Base-by-base conservation (phyloP, 1,140 invertebrate species). In the Cotesia vestalis region DNA sequence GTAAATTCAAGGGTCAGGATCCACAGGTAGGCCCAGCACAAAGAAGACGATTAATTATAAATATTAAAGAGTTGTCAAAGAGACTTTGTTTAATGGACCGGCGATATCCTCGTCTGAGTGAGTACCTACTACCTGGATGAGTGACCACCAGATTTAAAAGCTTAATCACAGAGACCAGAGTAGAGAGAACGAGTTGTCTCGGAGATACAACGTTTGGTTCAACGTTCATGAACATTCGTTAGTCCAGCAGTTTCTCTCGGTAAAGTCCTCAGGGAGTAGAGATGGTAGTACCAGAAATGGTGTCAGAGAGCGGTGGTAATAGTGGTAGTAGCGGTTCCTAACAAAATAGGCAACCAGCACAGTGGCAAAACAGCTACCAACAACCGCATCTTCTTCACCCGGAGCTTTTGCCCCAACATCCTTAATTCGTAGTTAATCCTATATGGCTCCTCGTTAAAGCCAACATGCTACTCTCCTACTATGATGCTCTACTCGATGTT, bases 21-120 rank as follows among this genome's bases (percentile, higher is more conserved):
- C 6, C n/a, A 38, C 38, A 14, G 6, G n/a, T 53, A 71, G 36
- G 27, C 40, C n/a, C 11, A 63, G 17, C 11, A 53, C 27, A 38
- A 71, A 34, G 38, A 63, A 52, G 52, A 36, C 46, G 57, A 9
- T 20, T 40, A 53, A 46, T 9, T 12, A 53, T 62, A 53, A 72
- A 67, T 72, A 61, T 55, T 72, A 67, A 72, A 72, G 66, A 61
- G 63, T 63, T 51, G 40, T 72, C 71, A 72, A 60, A 66, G 69
- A 20, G 55, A 52, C 71, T 72, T 72, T 72, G 59, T 17, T 53
- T 60, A 66, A 14, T 55, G 62, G 36, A 59, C 20, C 35, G 35
- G 0, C 40, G 4, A 20, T 55, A 2, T 64, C 17, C 4, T 46
- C 35, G 40, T 71, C 51, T 51, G 35, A 71, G 51, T 67, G 52